These are phyloP conservation scores for Charanyca ferruginea DNA, from an alignment of 2,888 invertebrate species.

Conservation along the genomic window DNA sequence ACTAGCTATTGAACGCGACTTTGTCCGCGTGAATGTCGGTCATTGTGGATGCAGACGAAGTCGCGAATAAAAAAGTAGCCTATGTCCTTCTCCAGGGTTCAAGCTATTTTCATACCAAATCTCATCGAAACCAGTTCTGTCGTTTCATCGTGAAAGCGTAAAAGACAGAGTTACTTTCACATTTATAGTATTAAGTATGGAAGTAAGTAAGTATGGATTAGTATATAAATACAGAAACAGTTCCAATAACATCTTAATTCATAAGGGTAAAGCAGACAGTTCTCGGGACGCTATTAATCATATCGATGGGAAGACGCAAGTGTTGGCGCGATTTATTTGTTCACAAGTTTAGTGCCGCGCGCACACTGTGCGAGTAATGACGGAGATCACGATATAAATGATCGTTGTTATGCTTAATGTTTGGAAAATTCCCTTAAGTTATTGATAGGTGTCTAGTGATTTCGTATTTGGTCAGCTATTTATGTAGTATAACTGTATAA, in stretches of 20 bases:
- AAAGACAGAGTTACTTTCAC: no score
- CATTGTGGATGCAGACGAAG: no score
- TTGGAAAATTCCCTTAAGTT: slow-evolving; percentile 18
- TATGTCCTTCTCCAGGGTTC: no score
- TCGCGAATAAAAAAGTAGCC: no score
- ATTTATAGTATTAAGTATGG: no score
- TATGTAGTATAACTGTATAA: background rate
- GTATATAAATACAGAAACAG: slow-evolving; percentile 3
- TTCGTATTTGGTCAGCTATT: background rate
- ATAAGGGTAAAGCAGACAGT: slow-evolving; percentile 51
- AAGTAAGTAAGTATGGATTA: no score
- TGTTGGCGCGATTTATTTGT: slow-evolving; percentile 82
- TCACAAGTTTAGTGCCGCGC: slow-evolving; percentile 81
- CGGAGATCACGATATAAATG: slow-evolving; percentile 77
- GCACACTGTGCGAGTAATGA: slow-evolving; percentile 80
- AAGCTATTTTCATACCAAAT: no score
- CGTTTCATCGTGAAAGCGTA: no score
- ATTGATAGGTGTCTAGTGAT: background rate
- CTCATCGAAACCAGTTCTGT: no score
- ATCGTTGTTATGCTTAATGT: slow-evolving; percentile 40
- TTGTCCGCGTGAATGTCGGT: no score
- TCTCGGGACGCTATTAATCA: slow-evolving; percentile 79
- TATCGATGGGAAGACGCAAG: slow-evolving; percentile 82
- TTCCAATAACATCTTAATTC: slow-evolving; percentile 52
- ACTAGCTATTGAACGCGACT: no score